Percentiles rank a stretch among this genome's conserved stretches.
Evolutionary conservation across 2,113 vertebrate species (phyloP).

Genomic region (Chiloscyllium plagiosum): DNA sequence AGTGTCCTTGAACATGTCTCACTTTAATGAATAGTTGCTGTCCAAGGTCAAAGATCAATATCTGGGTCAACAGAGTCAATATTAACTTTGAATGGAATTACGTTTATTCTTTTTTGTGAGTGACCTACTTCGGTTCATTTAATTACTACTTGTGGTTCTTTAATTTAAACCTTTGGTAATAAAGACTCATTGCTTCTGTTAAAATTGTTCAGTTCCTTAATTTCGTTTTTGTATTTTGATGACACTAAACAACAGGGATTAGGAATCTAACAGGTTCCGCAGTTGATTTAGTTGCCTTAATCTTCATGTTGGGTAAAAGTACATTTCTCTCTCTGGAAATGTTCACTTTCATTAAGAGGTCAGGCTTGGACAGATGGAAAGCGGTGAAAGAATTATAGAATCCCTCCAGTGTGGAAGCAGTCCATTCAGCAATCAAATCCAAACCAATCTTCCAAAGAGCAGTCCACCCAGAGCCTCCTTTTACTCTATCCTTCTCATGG

Average conservation of each 20-base stretch:
- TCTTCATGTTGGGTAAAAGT: neutral
- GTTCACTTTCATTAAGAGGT: neutral
- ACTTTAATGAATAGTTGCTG: neutral
- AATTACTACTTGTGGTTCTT: neutral
- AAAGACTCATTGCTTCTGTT: neutral
- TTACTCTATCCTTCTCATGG: no score
- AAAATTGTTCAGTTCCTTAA: neutral
- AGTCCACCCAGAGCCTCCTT: no score
- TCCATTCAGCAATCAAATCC: no score
- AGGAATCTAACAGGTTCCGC: neutral
- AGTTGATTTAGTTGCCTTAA: neutral
- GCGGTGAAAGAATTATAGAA: neutral
- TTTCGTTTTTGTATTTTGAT: neutral
- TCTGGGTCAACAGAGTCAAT: neutral
- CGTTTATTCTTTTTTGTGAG: neutral
- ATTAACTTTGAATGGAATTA: conserved; percentile 9
- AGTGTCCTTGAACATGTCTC: neutral
- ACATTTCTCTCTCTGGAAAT: neutral
- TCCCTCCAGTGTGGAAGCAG: neutral
- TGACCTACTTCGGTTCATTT: conserved; percentile 1
- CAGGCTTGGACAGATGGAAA: neutral
- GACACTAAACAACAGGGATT: neutral
- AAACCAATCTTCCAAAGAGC: no score
- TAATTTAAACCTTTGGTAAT: neutral
- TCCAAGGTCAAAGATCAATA: conserved; percentile 28